Base-by-base conservation (phyloP, 2,797 vertebrate genomes). In the Takifugu ocellatus region DNA sequence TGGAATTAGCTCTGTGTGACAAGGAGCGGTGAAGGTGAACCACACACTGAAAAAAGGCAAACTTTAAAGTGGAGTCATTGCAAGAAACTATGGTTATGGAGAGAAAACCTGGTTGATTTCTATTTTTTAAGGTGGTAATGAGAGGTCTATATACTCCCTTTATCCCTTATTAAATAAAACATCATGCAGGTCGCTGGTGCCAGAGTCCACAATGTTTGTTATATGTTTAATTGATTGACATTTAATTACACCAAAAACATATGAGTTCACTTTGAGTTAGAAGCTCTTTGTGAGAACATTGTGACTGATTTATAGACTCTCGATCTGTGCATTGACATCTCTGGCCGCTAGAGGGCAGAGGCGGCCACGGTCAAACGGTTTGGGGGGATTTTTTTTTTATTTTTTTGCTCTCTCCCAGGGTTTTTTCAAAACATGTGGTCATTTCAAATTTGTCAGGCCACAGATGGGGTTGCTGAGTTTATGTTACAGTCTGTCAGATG, bases 301-400 rank as follows among this genome's bases (percentile, higher is more conserved):
- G 10, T 12, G 36, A 14, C 36, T 39, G 12, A 29, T 7, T 42
- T 3, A 5, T 42, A 21, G 21, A 33, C 43, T 44, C 43, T 44
- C 9, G 1, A 44, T 44, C 4, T 44, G 48, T 21, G 31, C 45
- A 33, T 58, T 45, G 15, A 5, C 3, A 25, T 16, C 52, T 77
- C 42, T 74, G 79, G 8, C 84, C 88, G 87, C 82, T 73, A 89
- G 87, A 69, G 82, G 84, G 87, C 77, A 43, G 55, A 72, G 45
- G 61, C 55, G 70, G 51, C 55, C 71, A 54, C 48, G 31, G 0
- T 31, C 69, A 56, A 51, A 17, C 5, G 25, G 11, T 26, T 14
- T 49, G 10, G 1, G 24, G 21, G 47, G n/a, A n/a, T 45, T 6
- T 45, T 45, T 45, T 46, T n/a, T 21, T 1, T 21, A n/a, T 21